Evolutionary conservation across 1,140 invertebrate genomes (phyloP).

Genomic region (Calephelis nemesis): DNA sequence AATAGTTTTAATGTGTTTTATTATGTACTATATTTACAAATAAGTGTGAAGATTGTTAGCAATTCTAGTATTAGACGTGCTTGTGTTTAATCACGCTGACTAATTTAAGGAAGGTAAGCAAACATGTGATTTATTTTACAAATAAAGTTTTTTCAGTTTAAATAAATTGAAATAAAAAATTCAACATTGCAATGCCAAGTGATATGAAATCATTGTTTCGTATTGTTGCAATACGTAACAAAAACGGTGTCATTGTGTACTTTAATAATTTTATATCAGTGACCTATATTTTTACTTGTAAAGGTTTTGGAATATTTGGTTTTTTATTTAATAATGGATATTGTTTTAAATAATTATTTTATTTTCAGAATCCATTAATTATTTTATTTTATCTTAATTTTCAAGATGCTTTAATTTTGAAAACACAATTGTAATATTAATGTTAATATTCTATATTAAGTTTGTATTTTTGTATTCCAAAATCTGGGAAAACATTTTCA

Average conservation of each 20-base stretch:
- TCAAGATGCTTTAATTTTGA: too few species aligned
- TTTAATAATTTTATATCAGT: conserved; percentile 20
- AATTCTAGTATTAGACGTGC: neutral
- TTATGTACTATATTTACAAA: conserved; percentile 2
- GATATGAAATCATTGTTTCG: neutral
- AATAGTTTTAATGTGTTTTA: conserved; percentile 5
- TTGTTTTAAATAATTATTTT: too few species aligned
- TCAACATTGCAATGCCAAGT: neutral
- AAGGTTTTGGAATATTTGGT: neutral
- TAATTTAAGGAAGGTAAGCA: neutral
- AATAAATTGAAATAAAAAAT: neutral
- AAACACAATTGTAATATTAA: too few species aligned
- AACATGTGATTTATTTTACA: neutral
- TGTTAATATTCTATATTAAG: too few species aligned
- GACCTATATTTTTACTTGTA: neutral
- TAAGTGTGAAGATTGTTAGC: conserved; percentile 11
- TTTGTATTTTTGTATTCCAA: too few species aligned
- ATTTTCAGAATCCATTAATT: too few species aligned
- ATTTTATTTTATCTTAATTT: too few species aligned
- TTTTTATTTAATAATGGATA: too few species aligned
- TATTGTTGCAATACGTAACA: too few species aligned
- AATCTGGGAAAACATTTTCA: too few species aligned
- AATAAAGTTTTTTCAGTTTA: neutral
- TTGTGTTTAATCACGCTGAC: neutral
- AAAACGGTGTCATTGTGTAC: neutral